A percentile compares a stretch with the other conserved stretches of the same genome.
These are phyloP conservation scores for Melinaea menophilus DNA, from an alignment of 2,888 invertebrate genomes.

Conservation along the genomic window DNA sequence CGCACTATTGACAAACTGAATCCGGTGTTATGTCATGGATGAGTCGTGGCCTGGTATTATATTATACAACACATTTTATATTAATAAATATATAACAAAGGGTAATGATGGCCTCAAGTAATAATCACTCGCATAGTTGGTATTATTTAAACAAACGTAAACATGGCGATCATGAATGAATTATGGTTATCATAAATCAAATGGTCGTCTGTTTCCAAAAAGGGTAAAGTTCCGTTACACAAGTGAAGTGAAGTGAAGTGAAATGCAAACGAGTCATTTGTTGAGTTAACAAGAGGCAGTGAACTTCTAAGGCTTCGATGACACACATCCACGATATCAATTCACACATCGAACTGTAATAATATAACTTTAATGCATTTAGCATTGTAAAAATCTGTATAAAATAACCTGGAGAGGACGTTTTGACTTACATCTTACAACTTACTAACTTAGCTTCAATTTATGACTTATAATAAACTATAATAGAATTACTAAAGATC, in stretches of 20 bases:
- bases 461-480: too few relatives aligned
- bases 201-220: constrained; percentile 49
- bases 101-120: too few relatives aligned
- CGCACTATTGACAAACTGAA: constrained; percentile 31
- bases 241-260: constrained; percentile 45
- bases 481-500: too few relatives aligned
- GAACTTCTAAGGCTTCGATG: constrained; percentile 15
- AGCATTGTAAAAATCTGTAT: too few relatives aligned
- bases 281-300: constrained; percentile 24
- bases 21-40: constrained; percentile 26
- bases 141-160: too few relatives aligned
- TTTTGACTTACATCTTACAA: too few relatives aligned
- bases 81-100: too few relatives aligned
- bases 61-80: background rate
- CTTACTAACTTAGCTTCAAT: too few relatives aligned
- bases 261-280: constrained; percentile 51
- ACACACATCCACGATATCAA: background rate
- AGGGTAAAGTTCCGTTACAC: constrained; percentile 58
- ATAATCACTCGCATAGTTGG: too few relatives aligned
- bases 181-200: constrained; percentile 42
- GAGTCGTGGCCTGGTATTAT: constrained; percentile 3
- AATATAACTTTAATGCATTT: too few relatives aligned
- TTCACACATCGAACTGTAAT: background rate
- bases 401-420: too few relatives aligned
- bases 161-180: background rate